Conservation (phyloP, 2,113 vertebrate genomes). For the Candoia aspera region DNA sequence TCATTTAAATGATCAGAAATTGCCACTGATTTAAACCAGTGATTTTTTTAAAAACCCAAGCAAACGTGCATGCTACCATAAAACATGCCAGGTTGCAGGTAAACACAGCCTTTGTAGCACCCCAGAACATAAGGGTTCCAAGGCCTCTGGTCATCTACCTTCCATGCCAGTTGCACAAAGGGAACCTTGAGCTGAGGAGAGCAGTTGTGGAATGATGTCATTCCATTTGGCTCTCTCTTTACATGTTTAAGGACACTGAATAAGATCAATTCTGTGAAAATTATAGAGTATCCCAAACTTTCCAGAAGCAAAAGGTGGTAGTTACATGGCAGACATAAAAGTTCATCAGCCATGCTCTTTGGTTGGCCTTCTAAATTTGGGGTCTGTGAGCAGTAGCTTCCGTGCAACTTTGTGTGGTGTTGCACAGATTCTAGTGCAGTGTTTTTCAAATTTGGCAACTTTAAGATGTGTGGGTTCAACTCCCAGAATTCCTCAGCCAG, state of each 20-base stretch:
- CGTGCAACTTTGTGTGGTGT: background rate
- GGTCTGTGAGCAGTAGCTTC: background rate
- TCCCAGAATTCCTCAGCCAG: background rate
- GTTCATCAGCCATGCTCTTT: too few species aligned
- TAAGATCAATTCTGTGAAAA: background rate
- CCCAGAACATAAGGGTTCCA: background rate
- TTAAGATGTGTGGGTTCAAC: background rate
- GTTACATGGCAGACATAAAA: background rate
- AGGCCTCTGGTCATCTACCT: background rate
- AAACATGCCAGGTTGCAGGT: background rate
- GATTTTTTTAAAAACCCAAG: background rate
- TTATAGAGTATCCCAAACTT: background rate
- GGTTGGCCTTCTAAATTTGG: background rate
- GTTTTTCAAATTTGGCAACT: background rate
- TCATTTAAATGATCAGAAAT: background rate
- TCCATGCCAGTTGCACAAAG: too few species aligned
- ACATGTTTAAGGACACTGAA: background rate
- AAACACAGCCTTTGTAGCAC: background rate
- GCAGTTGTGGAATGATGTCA: background rate
- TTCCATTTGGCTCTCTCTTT: background rate
- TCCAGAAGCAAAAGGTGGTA: background rate
- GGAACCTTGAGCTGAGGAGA: background rate
- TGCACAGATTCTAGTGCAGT: background rate
- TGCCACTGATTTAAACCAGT: background rate
- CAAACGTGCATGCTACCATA: background rate